Conservation (phyloP, 2,888 invertebrate species). For the Drosophila infuscata region DNA sequence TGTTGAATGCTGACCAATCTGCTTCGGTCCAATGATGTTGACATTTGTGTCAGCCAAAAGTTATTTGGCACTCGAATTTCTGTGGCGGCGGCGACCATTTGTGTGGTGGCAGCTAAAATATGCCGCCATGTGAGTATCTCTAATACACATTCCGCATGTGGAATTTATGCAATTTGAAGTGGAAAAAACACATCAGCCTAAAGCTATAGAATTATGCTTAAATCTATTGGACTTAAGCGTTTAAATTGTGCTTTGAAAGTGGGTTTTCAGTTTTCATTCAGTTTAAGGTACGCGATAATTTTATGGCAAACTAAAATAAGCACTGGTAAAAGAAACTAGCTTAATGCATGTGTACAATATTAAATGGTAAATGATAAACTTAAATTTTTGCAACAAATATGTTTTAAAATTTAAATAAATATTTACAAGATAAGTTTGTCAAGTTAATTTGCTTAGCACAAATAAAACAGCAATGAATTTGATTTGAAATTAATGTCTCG, state of each 20-base stretch:
- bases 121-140: constrained; percentile 32
- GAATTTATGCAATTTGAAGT: constrained; percentile 62
- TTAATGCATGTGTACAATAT: background rate
- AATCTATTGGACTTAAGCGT: background rate
- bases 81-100: constrained; percentile 64
- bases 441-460: background rate
- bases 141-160: constrained; percentile 42
- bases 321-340: background rate
- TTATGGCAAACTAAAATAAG: background rate
- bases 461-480: constrained; percentile 26
- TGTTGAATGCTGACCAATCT: constrained; percentile 59
- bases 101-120: constrained; percentile 39
- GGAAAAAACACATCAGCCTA: constrained; percentile 6
- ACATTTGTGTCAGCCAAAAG: constrained; percentile 76
- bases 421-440: background rate
- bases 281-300: background rate
- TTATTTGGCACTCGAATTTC: constrained; percentile 71
- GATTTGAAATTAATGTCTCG: constrained; percentile 1
- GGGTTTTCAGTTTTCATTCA: background rate
- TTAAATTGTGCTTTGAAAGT: background rate
- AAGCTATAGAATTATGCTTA: background rate
- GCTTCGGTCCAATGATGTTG: constrained; percentile 55
- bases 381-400: background rate
- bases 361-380: background rate
- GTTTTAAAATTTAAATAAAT: background rate